Conservation (phyloP, 2,113 vertebrate species). For the Bungarus multicinctus region DNA sequence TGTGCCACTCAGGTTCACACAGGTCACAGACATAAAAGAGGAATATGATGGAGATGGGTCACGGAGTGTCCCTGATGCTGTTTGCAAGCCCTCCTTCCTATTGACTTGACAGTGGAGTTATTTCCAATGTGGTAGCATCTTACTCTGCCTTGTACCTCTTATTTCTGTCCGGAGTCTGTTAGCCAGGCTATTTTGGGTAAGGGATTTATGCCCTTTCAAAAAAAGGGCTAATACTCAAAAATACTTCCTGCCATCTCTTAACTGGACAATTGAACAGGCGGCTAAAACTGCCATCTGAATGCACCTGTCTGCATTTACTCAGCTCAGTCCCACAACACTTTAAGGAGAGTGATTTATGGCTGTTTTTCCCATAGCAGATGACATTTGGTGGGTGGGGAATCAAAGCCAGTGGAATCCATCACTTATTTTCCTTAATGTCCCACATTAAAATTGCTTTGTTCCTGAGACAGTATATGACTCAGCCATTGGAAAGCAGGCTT, state of each 20-base stretch:
- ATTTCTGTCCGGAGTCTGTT: neutral
- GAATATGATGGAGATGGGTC: neutral
- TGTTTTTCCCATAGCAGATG: neutral
- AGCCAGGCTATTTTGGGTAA: neutral
- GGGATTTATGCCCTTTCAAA: neutral
- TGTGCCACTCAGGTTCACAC: neutral
- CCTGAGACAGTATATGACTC: neutral
- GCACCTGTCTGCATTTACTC: neutral
- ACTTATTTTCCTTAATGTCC: neutral
- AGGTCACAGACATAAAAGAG: neutral
- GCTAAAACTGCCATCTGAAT: neutral
- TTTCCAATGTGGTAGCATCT: neutral
- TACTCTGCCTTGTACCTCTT: neutral
- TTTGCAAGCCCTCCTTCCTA: neutral
- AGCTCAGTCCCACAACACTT: neutral
- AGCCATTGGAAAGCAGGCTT: neutral
- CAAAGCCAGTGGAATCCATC: neutral
- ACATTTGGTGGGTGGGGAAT: neutral
- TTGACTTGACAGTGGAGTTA: neutral
- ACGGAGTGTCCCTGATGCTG: neutral
- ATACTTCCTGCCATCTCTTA: neutral
- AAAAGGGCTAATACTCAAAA: neutral
- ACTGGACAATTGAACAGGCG: neutral
- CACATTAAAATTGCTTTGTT: neutral
- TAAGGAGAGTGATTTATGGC: neutral